Evolutionary conservation across 2,797 vertebrate genomes (phyloP).

Genomic region (Thunnus albacares): DNA sequence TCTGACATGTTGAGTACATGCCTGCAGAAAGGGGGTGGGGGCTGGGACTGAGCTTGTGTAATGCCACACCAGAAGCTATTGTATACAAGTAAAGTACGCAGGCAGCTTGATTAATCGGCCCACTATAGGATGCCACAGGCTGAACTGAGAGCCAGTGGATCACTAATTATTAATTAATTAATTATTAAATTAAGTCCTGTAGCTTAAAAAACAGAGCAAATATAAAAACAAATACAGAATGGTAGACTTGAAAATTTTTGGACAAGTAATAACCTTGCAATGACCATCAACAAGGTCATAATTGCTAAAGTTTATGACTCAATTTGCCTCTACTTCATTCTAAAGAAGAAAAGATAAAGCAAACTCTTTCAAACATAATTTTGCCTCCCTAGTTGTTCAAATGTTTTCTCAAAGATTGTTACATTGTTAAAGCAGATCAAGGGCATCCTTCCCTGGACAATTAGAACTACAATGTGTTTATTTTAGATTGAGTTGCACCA

Average conservation of each 20-base stretch:
- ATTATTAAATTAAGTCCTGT: neutral
- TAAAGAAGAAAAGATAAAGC: conserved; percentile 21
- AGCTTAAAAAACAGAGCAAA: conserved; percentile 7
- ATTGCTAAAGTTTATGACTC: neutral
- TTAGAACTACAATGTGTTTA: conserved; percentile 24
- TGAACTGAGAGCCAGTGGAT: conserved; percentile 35
- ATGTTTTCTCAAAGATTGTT: too few relatives aligned
- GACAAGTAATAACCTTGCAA: neutral
- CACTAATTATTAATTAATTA: neutral
- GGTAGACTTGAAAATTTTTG: neutral
- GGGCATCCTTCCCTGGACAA: too few relatives aligned
- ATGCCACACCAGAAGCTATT: conserved; percentile 31
- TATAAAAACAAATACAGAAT: neutral
- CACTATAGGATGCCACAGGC: conserved; percentile 8
- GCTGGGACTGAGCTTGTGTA: conserved; percentile 16
- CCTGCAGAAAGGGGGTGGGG: conserved; percentile 49
- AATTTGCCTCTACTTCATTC: neutral
- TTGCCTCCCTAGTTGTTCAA: neutral
- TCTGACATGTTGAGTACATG: conserved; percentile 74
- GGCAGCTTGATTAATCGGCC: conserved; percentile 24
- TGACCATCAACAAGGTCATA: neutral
- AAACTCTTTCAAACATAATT: conserved; percentile 4
- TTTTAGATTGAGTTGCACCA: neutral
- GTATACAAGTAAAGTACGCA: conserved; percentile 15
- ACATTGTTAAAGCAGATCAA: too few relatives aligned